Evolutionary conservation across 1,140 invertebrate genomes (phyloP).

Genomic region (Ceratina calcarata): DNA sequence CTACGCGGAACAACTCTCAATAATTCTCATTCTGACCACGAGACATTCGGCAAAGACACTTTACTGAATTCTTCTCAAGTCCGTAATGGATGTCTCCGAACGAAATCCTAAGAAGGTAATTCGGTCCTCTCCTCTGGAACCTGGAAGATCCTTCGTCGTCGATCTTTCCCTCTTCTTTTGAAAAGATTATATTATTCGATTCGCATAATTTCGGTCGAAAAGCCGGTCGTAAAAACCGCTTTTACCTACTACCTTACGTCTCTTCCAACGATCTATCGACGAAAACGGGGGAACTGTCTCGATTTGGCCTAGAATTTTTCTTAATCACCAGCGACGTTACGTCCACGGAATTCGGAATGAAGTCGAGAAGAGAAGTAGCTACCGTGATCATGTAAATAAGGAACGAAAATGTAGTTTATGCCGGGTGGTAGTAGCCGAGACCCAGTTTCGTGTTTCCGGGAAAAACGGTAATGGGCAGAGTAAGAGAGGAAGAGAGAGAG

Average conservation of each 20-base stretch:
- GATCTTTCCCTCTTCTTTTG: not conserved
- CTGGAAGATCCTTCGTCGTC: not conserved
- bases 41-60: not conserved
- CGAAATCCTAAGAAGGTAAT: not conserved
- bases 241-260: not conserved
- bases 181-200: constrained; percentile 12
- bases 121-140: not conserved
- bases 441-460: constrained; percentile 36
- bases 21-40: not conserved
- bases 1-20: not conserved
- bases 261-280: not conserved
- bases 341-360: not conserved
- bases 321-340: not conserved
- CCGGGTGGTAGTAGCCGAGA: constrained; percentile 27
- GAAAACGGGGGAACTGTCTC: not conserved
- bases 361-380: not conserved
- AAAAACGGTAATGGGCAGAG: constrained; percentile 41
- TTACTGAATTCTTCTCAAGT: not conserved
- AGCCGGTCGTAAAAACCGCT: not conserved
- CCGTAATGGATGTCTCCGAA: not conserved
- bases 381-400: constrained; percentile 39
- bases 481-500: too few species aligned
- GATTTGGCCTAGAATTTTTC: constrained; percentile 2
- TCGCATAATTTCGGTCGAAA: not conserved
- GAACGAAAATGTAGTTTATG: constrained; percentile 40